phyloP scores from a whole-genome alignment of 2,797 vertebrate genomes.

The Aldrovandia affinis region DNA sequence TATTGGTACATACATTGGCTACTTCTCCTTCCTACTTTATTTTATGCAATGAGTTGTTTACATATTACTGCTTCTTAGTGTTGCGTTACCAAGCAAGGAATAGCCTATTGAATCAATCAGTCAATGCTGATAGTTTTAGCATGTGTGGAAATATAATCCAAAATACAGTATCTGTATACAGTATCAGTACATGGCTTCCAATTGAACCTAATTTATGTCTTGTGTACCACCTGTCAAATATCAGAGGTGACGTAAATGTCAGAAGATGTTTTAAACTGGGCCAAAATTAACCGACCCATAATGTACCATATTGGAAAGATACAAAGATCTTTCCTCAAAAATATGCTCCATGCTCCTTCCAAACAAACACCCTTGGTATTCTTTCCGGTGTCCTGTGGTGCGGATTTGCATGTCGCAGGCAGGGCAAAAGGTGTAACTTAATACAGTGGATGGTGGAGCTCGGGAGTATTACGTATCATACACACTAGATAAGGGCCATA shows the following conservation, averaged over 20 bases:
- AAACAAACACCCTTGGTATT: background rate
- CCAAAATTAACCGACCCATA: background rate
- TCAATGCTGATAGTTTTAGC: background rate
- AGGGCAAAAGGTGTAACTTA: background rate
- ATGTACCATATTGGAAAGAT: background rate
- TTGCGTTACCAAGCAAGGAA: background rate
- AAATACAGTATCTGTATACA: background rate
- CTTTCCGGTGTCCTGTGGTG: background rate
- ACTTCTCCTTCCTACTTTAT: too few relatives aligned
- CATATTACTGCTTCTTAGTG: background rate
- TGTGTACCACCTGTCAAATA: background rate
- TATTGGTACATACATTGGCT: too few relatives aligned
- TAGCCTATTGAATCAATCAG: background rate
- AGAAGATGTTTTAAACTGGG: background rate
- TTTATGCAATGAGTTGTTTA: too few relatives aligned
- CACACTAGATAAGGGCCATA: background rate
- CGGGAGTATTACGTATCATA: too few relatives aligned
- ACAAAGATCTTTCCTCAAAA: background rate
- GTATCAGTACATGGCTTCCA: background rate
- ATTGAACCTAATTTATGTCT: background rate
- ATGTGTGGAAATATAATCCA: background rate
- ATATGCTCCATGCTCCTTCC: background rate
- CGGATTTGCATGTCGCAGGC: background rate
- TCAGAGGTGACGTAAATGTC: conserved; percentile 4
- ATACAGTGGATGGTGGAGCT: background rate